Conservation (phyloP, 2,888 invertebrate genomes). For the Lymantria monacha region DNA sequence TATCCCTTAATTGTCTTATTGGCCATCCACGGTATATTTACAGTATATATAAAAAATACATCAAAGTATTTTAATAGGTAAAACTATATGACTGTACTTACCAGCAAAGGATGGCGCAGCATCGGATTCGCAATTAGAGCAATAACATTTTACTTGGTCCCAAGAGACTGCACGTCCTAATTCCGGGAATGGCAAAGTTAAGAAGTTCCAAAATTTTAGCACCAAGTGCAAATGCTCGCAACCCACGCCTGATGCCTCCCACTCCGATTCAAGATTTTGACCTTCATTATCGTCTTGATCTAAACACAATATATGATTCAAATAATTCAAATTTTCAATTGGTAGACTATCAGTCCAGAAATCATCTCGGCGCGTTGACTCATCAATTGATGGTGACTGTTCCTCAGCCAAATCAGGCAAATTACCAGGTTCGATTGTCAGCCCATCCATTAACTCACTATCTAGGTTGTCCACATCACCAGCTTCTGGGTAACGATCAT, state of each 20-base stretch:
- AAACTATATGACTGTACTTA: slow-evolving; percentile 35
- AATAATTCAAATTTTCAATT: slow-evolving; percentile 58
- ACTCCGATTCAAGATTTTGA: slow-evolving; percentile 55
- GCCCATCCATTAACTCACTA: slow-evolving; percentile 63
- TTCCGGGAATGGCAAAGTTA: slow-evolving; percentile 62
- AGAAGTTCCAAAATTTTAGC: slow-evolving; percentile 64
- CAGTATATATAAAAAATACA: no score
- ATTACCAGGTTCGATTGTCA: slow-evolving; percentile 63
- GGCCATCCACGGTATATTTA: no score
- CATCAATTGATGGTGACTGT: slow-evolving; percentile 65
- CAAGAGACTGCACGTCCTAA: slow-evolving; percentile 60
- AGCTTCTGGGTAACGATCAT: slow-evolving; percentile 69
- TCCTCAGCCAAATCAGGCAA: slow-evolving; percentile 69
- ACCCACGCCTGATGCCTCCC: slow-evolving; percentile 57
- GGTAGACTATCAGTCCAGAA: slow-evolving; percentile 52
- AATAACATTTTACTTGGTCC: slow-evolving; percentile 66
- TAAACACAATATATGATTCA: slow-evolving; percentile 55
- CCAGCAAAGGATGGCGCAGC: slow-evolving; percentile 50
- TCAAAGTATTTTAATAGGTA: no score
- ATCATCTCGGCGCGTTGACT: slow-evolving; percentile 65
- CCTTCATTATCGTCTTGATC: slow-evolving; percentile 51
- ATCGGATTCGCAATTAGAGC: slow-evolving; percentile 59
- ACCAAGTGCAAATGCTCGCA: slow-evolving; percentile 67
- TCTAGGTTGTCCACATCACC: slow-evolving; percentile 66
- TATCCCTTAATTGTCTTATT: no score